Evolutionary conservation across 2,113 vertebrate species (phyloP).

Genomic region (Urocitellus parryii): DNA sequence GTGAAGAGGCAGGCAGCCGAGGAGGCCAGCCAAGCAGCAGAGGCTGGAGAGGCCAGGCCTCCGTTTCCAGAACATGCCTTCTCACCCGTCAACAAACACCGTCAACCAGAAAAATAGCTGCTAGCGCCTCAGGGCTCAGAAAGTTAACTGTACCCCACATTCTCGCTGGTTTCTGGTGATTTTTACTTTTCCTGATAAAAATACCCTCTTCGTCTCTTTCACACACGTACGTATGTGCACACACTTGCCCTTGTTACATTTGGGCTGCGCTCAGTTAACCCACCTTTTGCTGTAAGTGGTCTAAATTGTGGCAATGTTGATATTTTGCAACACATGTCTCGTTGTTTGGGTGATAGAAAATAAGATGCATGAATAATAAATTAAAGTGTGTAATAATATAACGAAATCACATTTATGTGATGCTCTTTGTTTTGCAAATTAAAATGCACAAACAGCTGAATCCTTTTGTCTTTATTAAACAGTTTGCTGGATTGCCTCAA

Average conservation of each 20-base stretch:
- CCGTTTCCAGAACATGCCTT: not conserved
- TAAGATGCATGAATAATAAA: conserved; percentile 76
- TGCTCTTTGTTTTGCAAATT: conserved; percentile 80
- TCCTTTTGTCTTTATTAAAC: conserved; percentile 81
- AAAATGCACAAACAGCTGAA: conserved; percentile 73
- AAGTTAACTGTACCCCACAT: not conserved
- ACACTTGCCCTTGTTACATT: not conserved
- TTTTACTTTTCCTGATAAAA: conserved; percentile 17
- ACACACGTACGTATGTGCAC: not conserved
- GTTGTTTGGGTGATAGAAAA: conserved; percentile 72
- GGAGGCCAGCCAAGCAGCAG: not conserved
- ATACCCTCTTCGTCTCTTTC: not conserved
- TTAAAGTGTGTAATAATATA: conserved; percentile 75
- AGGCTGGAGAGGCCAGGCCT: not conserved
- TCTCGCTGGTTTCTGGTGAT: conserved; percentile 9
- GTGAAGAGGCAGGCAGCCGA: too few relatives aligned
- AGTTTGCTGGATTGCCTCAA: conserved; percentile 75
- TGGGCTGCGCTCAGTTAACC: not conserved
- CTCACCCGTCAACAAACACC: not conserved
- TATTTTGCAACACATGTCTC: conserved; percentile 32
- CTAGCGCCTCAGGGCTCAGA: not conserved
- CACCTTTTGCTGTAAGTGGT: not conserved
- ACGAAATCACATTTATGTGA: conserved; percentile 76
- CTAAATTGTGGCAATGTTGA: conserved; percentile 26
- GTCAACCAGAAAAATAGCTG: not conserved